phyloP scores from a whole-genome alignment of 2,888 invertebrate genomes.

The Drosophila eohydei region DNA sequence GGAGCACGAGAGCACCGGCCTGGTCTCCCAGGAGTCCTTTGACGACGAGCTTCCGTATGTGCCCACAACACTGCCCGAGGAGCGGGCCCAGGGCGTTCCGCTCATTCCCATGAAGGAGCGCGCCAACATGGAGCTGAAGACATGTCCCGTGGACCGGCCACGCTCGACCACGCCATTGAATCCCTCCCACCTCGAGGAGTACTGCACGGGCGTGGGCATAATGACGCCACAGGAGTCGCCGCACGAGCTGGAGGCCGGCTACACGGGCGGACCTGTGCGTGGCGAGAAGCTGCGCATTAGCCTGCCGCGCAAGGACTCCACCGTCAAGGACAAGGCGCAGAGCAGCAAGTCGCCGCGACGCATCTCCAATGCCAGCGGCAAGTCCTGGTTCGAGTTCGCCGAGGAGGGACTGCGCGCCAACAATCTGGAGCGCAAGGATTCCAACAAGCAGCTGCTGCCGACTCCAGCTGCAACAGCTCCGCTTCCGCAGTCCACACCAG shows the following conservation, averaged over 20 bases:
- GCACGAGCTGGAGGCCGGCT: constrained; percentile 38
- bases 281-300: constrained; percentile 90
- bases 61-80: constrained; percentile 94
- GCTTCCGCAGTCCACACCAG: constrained; percentile 8
- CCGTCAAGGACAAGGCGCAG: constrained; percentile 81
- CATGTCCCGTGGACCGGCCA: constrained; percentile 90
- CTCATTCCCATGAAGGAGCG: constrained; percentile 92
- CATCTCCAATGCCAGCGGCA: constrained; percentile 85
- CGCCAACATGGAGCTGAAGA: constrained; percentile 87
- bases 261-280: constrained; percentile 61
- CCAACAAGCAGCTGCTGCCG: constrained; percentile 77
- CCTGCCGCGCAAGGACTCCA: constrained; percentile 87
- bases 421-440: constrained; percentile 81
- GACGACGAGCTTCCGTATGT: constrained; percentile 95
- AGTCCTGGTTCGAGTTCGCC: constrained; percentile 88
- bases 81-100: constrained; percentile 92
- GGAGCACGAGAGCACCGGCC: constrained; percentile 90
- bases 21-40: constrained; percentile 93
- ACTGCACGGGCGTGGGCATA: constrained; percentile 85
- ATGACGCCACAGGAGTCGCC: constrained; percentile 67
- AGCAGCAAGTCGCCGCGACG: constrained; percentile 86
- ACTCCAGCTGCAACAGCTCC: constrained; percentile 65
- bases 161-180: constrained; percentile 90
- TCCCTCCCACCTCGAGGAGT: constrained; percentile 90
- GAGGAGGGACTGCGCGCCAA: constrained; percentile 87